Base-by-base conservation (phyloP, 2,797 vertebrate genomes). In the Helarctos malayanus region DNA sequence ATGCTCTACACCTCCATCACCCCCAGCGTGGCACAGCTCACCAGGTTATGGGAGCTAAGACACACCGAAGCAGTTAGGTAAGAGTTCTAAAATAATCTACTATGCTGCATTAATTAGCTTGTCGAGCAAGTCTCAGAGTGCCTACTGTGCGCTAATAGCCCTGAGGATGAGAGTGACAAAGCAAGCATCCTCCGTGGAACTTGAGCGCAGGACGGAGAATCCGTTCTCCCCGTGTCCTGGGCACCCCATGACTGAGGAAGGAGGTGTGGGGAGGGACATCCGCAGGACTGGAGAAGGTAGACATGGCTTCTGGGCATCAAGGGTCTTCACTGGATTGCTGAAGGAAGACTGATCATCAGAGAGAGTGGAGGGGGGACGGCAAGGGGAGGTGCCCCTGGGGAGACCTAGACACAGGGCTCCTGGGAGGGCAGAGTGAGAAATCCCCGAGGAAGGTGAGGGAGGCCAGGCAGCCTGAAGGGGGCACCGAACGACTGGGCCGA, bases 161-260 rank as follows among this genome's bases (percentile, higher is more conserved):
- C 92, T 27, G 38, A 32, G 35, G 18, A 1, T 5, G 18, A 5
- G 27, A 2, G 11, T 6, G 19, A 56, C 59, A 2, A 2, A 6
- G 14, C 38, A 5, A 35, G 21, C 0, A 0, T 27, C 65, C 57
- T 57, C 47, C 15, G 0, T 1, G 29, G 41, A 82, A 29, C 32
- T 13, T 18, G 21, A 3, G 23, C 8, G 2, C 38, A 2, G 49
- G 23, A 29, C 4, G 7, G 23, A 25, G 52, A 18, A 10, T 35
- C 90, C 5, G 29, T 2, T 11, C 38, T 41, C 45, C 8, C 8
- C 0, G 2, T 2, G 25, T 32, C 56, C 18, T 0, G 0, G 7
- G 49, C 4, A 56, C 25, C 18, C 29, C 59, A 6, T 0, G 0
- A 27, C 32, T 25, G 4, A 8, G 78, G 57, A 76, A 54, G 18